These are phyloP conservation scores for Protophormia terraenovae DNA, from an alignment of 2,888 invertebrate genomes.

Conservation along the genomic window DNA sequence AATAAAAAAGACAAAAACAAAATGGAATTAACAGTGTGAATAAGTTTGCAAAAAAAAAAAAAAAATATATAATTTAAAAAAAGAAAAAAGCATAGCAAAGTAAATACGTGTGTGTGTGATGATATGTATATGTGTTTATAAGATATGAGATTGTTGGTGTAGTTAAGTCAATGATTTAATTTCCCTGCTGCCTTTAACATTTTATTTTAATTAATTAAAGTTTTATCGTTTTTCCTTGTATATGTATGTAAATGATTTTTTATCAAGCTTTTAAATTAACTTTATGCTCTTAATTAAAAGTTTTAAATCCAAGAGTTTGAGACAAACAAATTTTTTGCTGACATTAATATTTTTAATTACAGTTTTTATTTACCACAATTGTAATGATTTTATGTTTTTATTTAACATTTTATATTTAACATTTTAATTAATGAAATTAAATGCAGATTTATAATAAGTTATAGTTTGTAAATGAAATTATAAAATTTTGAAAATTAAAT, in stretches of 20 bases:
- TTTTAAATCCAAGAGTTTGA: not conserved
- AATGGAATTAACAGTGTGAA: not conserved
- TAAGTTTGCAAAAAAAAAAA: not conserved
- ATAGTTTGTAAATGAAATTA: too few species aligned
- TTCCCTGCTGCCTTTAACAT: not conserved
- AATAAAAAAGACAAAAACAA: too few species aligned
- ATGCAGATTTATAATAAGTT: too few species aligned
- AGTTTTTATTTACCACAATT: not conserved
- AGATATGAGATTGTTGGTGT: not conserved
- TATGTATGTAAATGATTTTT: not conserved
- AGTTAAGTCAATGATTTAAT: not conserved
- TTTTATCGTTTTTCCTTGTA: not conserved
- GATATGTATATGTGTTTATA: not conserved
- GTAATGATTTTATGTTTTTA: not conserved
- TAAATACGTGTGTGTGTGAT: too few species aligned
- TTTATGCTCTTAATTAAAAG: conserved; percentile 35
- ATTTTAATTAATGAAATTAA: too few species aligned
- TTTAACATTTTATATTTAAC: too few species aligned
- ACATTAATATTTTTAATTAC: not conserved
- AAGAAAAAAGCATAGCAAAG: too few species aligned
- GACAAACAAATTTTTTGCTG: not conserved
- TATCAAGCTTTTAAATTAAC: conserved; percentile 32
- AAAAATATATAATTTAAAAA: too few species aligned
- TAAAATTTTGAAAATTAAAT: too few species aligned
- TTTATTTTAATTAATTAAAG: conserved; percentile 45